Evolutionary conservation across 2,113 vertebrate genomes (phyloP).

Genomic region (Ranitomeya imitator): DNA sequence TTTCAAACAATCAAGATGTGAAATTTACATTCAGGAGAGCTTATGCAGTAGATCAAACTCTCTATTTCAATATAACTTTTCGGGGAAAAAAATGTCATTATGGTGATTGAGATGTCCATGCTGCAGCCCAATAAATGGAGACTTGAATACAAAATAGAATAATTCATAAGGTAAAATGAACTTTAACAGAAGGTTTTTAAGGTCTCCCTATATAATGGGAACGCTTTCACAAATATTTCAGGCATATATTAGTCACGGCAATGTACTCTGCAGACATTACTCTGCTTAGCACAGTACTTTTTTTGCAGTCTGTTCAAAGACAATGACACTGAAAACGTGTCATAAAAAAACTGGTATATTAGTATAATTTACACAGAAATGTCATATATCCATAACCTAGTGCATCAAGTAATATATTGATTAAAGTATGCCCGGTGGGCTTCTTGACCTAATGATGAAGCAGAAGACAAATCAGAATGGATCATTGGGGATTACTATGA

Average conservation of each 20-base stretch:
- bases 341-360: constrained; percentile 35
- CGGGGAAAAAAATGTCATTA: constrained; percentile 21
- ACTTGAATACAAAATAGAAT: constrained; percentile 31
- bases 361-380: not conserved
- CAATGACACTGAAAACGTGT: not conserved
- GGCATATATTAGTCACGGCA: constrained; percentile 3
- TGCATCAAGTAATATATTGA: not conserved
- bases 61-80: constrained; percentile 31
- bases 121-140: constrained; percentile 11
- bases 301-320: not conserved
- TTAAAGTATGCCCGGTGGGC: not conserved
- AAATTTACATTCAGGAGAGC: constrained; percentile 38
- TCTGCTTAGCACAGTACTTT: not conserved
- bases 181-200: constrained; percentile 13
- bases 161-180: constrained; percentile 20
- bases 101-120: constrained; percentile 47
- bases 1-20: constrained; percentile 48
- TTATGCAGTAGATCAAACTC: constrained; percentile 23
- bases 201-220: constrained; percentile 14
- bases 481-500: not conserved
- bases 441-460: not conserved
- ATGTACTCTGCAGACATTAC: constrained; percentile 4
- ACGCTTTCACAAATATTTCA: constrained; percentile 37
- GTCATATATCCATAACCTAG: not conserved
- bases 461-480: constrained; percentile 2